Base-by-base conservation (phyloP, 92 coral and sea anemone species). In the Scolanthus callimorphus region DNA sequence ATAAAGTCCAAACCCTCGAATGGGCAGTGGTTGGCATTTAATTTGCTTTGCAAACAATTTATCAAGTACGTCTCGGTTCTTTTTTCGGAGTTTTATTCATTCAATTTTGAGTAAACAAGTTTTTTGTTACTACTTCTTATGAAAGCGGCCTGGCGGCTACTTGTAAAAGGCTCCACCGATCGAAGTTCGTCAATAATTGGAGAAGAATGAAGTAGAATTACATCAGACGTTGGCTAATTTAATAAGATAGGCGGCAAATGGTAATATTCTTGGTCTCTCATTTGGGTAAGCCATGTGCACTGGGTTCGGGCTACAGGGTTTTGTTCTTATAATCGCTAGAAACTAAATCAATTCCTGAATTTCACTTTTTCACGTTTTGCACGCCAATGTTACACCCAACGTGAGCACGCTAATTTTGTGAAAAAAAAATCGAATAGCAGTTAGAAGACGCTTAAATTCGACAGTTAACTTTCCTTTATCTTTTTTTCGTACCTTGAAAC, bases 41-140 rank as follows among this genome's bases (percentile, higher is more conserved):
- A 78, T 78, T 53, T 70, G 62, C 74, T 62, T 48, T 50, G 65
- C 79, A 78, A 78, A 78, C 74, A 78, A 78, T 71, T 70, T 78
- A 78, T 70, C 79, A 73, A 63, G 60, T 51, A 60, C 57, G 79
- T 59, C 79, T 63, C 65, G 27, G 39, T 62, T 68, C 63, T 48
- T 78, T 73, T 78, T 51, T 31, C 67, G 73, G 65, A 62, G 61
- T 49, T 63, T 57, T 57, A 78, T 69, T 70, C 73, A 63, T 58
- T 56, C 66, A 60, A 70, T 59, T 68, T 55, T 70, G 64, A 63
- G 85, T 69, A 78, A 78, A 78, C 85, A 78, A 53, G 48, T 27
- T 48, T 60, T 31, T 48, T 52, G 73, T 70, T 71, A 68, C 59
- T 44, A 57, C 34, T 60, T 65, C 43, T 70, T 57, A 57, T 78